Conservation (phyloP, 2,888 invertebrate genomes). For the Tenthredo mesomela region DNA sequence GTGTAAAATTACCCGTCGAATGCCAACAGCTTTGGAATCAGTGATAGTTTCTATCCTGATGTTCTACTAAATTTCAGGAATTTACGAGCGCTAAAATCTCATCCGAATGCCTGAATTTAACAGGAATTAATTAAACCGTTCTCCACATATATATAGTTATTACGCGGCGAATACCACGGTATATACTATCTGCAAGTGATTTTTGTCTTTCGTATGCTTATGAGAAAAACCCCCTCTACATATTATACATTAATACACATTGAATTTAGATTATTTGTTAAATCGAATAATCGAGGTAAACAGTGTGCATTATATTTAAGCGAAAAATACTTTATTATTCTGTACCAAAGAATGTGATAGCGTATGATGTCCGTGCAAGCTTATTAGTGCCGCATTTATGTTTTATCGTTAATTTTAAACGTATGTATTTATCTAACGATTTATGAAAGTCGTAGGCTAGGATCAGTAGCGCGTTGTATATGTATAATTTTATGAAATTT, state of each 20-base stretch:
- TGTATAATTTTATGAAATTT: slow-evolving; percentile 24
- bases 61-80: neutral
- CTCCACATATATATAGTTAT: neutral
- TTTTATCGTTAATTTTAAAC: slow-evolving; percentile 39
- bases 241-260: neutral
- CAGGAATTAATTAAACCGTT: slow-evolving; percentile 17
- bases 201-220: slow-evolving; percentile 26
- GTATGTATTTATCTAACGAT: slow-evolving; percentile 47
- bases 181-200: neutral
- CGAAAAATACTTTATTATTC: slow-evolving; percentile 53
- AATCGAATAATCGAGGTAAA: slow-evolving; percentile 40
- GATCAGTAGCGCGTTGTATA: slow-evolving; percentile 14
- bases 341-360: slow-evolving; percentile 59
- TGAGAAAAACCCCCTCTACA: slow-evolving; percentile 29
- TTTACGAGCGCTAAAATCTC: slow-evolving; percentile 9
- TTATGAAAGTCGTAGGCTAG: slow-evolving; percentile 50
- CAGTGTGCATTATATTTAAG: slow-evolving; percentile 58
- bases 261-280: slow-evolving; percentile 36
- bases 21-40: slow-evolving; percentile 2
- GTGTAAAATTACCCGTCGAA: neutral
- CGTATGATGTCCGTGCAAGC: slow-evolving; percentile 77
- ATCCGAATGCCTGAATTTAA: slow-evolving; percentile 12
- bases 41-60: neutral
- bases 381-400: slow-evolving; percentile 74
- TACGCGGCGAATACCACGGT: neutral